Evolutionary conservation across 1,140 invertebrate genomes (phyloP).

Genomic region (Ladona fulva): DNA sequence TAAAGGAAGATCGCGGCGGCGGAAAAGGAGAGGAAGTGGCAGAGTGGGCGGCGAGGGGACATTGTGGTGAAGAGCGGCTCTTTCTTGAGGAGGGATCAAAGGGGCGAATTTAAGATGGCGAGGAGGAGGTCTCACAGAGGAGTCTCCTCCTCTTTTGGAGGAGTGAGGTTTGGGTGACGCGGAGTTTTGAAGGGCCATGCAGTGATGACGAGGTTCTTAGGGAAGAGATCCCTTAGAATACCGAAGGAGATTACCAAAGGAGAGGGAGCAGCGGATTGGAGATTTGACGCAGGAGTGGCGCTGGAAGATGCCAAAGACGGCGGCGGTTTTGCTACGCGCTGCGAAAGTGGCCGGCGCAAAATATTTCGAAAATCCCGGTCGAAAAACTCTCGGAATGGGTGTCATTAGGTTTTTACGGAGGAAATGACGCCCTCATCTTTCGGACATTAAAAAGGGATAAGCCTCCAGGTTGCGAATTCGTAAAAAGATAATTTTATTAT

Average conservation of each 20-base stretch:
- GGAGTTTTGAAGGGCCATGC: neutral
- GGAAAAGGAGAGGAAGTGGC: neutral
- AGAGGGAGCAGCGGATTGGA: neutral
- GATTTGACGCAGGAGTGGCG: too few species aligned
- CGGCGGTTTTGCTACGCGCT: too few species aligned
- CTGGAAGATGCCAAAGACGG: too few species aligned
- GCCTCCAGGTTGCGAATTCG: too few species aligned
- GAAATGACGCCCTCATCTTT: too few species aligned
- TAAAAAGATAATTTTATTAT: neutral
- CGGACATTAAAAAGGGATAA: too few species aligned
- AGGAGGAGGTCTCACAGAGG: too few species aligned
- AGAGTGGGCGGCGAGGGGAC: neutral
- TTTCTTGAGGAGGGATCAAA: neutral
- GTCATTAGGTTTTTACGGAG: neutral
- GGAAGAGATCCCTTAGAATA: neutral
- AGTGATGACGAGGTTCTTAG: neutral
- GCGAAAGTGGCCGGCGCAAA: too few species aligned
- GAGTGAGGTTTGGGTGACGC: neutral
- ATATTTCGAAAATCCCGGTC: neutral
- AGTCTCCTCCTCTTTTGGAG: too few species aligned
- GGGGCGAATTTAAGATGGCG: slow-evolving; percentile 2
- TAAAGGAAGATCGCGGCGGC: neutral
- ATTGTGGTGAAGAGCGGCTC: neutral
- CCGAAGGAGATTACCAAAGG: slow-evolving; percentile 3
- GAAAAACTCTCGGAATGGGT: neutral